phyloP scores from a whole-genome alignment of 2,797 vertebrate genomes.

The Chaunax sp. region DNA sequence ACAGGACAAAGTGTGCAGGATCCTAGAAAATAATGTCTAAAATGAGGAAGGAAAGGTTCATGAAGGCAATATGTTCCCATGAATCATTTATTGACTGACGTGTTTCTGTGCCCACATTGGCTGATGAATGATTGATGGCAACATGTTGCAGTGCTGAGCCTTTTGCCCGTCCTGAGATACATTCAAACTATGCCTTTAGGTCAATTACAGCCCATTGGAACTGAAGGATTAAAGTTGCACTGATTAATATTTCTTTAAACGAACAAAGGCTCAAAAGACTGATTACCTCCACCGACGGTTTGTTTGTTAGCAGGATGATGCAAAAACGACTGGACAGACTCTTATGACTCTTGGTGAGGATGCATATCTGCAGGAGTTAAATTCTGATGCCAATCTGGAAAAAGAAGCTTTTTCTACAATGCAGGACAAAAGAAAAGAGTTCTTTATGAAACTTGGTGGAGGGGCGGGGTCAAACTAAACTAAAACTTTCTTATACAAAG shows the following conservation, averaged over 20 bases:
- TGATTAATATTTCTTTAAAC: background rate
- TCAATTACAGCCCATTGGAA: slow-evolving; percentile 22
- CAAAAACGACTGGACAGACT: no score
- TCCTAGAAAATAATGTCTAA: slow-evolving; percentile 46
- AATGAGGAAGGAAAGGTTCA: slow-evolving; percentile 52
- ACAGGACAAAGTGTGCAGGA: slow-evolving; percentile 6
- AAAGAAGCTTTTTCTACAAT: no score
- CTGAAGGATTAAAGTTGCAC: background rate
- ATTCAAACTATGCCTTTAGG: slow-evolving; percentile 34
- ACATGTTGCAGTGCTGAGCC: slow-evolving; percentile 64
- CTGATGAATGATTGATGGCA: slow-evolving; percentile 74
- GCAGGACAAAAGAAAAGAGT: no score
- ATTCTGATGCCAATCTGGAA: no score
- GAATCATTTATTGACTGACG: slow-evolving; percentile 70
- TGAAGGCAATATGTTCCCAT: slow-evolving; percentile 71
- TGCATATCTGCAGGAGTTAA: no score
- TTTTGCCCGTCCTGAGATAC: slow-evolving; percentile 36
- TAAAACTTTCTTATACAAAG: no score
- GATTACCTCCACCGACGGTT: no score
- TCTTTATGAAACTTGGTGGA: no score
- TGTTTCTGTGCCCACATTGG: slow-evolving; percentile 67
- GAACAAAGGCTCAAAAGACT: background rate
- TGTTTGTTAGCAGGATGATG: no score
- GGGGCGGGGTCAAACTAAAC: no score
- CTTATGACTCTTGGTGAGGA: no score